These are phyloP conservation scores for Myioborus melanocephalus DNA, from an alignment of 2,797 vertebrate species.

Conservation along the genomic window DNA sequence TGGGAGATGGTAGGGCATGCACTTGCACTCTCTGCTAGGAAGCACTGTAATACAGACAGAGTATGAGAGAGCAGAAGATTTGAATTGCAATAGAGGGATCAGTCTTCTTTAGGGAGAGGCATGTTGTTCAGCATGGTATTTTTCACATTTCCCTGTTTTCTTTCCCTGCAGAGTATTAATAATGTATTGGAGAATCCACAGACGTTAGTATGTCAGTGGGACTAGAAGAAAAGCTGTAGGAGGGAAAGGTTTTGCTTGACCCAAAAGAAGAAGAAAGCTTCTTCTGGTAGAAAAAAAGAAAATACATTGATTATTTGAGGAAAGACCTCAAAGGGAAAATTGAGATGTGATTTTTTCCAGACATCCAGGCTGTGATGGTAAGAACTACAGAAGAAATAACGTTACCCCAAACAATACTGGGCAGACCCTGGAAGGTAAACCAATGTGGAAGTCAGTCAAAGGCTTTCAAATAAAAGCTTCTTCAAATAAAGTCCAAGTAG, in stretches of 20 bases:
- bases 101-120: neutral
- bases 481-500: neutral
- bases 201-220: neutral
- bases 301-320: neutral
- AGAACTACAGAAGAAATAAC: neutral
- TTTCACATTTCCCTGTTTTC: neutral
- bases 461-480: neutral
- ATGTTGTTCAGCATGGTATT: neutral
- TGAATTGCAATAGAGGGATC: neutral
- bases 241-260: neutral
- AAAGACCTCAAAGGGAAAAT: conserved; percentile 21
- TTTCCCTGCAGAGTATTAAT: neutral
- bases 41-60: neutral
- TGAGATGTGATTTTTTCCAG: neutral
- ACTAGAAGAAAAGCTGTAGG: neutral
- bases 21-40: neutral
- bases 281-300: neutral
- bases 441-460: neutral
- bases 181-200: neutral
- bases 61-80: neutral
- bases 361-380: neutral
- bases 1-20: neutral
- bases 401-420: neutral
- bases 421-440: neutral
- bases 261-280: neutral